Evolutionary conservation across 2,113 vertebrate species (phyloP), one percentile per base, ranked within the genome.

Genomic region (Scalopus aquaticus): DNA sequence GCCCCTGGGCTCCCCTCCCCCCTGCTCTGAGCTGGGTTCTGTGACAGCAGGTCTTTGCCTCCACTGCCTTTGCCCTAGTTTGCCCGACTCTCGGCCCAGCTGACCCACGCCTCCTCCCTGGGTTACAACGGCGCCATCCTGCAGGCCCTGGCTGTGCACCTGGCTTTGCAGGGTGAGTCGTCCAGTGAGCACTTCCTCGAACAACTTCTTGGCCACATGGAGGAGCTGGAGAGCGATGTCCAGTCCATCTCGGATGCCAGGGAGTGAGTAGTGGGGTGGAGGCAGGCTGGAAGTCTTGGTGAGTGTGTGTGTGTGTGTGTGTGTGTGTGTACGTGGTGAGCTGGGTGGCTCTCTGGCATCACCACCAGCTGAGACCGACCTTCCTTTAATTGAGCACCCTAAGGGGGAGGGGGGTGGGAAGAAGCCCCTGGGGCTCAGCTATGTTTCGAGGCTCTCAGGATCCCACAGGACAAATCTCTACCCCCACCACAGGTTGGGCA

Each of bases 101-200:
- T 99, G 85, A 99, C 99, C 19, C 99, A 99, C 28, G 98, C 99
- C 95, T 99, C 99, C 97, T 99, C 99, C 81, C 97, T 99, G 98
- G 99, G 99, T 65, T 99, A 99, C 93, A 99, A 99, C 0, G 99
- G 99, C 1, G 99, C 99, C 46, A 98, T 99, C 84, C 98, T 99
- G 95, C 99, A 99, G 98, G 99, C 99, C 2, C 96, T 99, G 95
- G 99, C 99, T 0, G 99, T 99, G 96, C 99, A 99, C 94, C 98
- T 99, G 8, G 99, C 99, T 1, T 97, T 99, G 91, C 99, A 99
- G 96, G 99, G 99, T 10, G 98, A 98, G 2, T 97, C 99, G 26
- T 99, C 98, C 67, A 98, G 98, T 72, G 98, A 99, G 88, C 95
- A 95, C 67, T 99, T 99, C 97, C 98, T 99, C 49, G 97, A 98